A percentile compares a stretch with the other conserved stretches of the same genome.
Conservation (phyloP, 2,113 vertebrate species). For the Indicator maculatus region DNA sequence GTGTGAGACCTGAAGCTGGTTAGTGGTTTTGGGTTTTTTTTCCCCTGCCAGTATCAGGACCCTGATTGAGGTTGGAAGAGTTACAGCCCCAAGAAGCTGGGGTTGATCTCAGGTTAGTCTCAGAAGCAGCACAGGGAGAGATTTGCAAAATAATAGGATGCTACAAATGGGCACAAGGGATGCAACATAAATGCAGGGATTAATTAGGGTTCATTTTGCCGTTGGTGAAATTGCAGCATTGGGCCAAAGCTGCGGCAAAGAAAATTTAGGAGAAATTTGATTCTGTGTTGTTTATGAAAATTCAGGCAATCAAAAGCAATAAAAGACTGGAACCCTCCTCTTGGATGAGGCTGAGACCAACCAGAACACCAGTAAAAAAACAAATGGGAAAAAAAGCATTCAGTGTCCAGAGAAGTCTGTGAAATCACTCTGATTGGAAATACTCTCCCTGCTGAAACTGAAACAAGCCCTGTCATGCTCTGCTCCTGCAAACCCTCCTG, state of each 20-base stretch:
- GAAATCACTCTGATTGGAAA: background rate
- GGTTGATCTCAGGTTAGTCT: background rate
- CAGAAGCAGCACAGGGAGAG: background rate
- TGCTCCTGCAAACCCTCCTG: background rate
- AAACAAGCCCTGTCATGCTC: too few relatives aligned
- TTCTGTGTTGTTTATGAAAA: background rate
- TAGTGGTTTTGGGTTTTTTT: background rate
- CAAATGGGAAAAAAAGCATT: too few relatives aligned
- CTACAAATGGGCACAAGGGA: background rate
- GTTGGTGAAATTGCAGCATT: background rate
- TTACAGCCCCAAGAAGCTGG: background rate
- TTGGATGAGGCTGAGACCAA: background rate
- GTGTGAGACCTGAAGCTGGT: background rate
- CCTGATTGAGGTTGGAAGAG: background rate
- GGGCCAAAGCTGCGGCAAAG: conserved; percentile 25
- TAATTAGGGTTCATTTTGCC: conserved; percentile 14
- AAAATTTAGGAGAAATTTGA: background rate
- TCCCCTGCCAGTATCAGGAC: background rate
- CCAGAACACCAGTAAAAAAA: background rate
- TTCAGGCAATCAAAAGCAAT: background rate
- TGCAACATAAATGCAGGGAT: background rate
- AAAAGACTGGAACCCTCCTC: background rate
- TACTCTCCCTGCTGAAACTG: background rate
- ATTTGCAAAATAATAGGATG: background rate
- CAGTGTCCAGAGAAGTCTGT: background rate